Base-by-base conservation (phyloP, 1,140 invertebrate genomes). In the Trachelipus rathkii region DNA sequence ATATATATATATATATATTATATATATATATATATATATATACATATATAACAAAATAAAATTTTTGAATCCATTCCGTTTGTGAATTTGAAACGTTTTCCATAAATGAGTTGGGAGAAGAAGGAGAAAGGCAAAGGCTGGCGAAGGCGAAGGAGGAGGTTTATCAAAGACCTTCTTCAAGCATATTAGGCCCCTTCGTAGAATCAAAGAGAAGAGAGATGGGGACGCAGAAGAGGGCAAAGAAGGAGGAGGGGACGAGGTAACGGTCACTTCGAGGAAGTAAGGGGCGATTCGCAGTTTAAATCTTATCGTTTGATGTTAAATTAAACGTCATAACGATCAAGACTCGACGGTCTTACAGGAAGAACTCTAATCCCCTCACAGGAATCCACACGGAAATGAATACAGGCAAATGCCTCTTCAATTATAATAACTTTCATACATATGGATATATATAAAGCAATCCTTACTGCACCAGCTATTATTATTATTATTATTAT, bases 311-410 rank as follows among this genome's bases (percentile, higher is more conserved):
- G 50, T 60, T 60, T 60, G 50, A 60, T 60, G 50, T 60, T 60
- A 60, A 60, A 60, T 60, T 60, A 60, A 19, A 60, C 50, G 50
- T 60, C 50, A 60, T 60, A 60, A 60, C 50, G 50, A 60, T 60
- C 50, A 60, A 19, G 50, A 4, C 50, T 60, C 50, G 11, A 15
- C 50, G 50, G 50, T 60, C 50, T 15, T 60, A 60, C 50, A 60
- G 50, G 50, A 60, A 60, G 50, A 15, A 3, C 50, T 60, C 50
- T 60, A 60, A 60, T 60, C 50, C 50, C 8, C 50, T 19, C 19
- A 19, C 11, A 60, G 33, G 50, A 60, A 8, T 0, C 11, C 50
- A 19, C 50, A 60, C 11, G 50, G 19, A 60, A 60, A 60, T 60
- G 50, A 19, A 60, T 60, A 60, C 33, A 33, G 33, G 2, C 33